Base-by-base conservation (phyloP, 2,888 invertebrate species). In the Congeria kusceri region DNA sequence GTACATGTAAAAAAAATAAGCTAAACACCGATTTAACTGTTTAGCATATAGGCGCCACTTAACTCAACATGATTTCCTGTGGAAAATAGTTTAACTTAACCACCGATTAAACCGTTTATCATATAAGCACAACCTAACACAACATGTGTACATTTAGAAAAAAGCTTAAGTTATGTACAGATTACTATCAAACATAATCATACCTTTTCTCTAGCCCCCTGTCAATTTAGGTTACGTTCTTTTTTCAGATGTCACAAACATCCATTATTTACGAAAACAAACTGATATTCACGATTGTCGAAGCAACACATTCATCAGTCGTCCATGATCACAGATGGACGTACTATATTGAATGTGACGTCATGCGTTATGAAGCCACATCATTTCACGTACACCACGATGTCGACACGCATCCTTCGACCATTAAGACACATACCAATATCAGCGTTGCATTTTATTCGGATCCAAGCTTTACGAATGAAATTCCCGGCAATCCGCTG, bases 301-400 rank as follows among this genome's bases (percentile, higher is more conserved):
- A 68, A 20, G 44, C 58, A 0, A 23, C 29, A 20, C 58, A 58
- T 25, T 47, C 68, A 20, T 47, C 59, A 15, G n/a, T 68, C 7
- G 59, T 68, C 28, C 59, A 49, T 20, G 46, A 28, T 11, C 68
- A 68, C 25, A 68, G 44, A 23, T 68, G 68, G 68, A 59, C 58
- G 27, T 68, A 44, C 20, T n/a, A 27, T 28, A 47, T 61, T 3
- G 68, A 68, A n/a, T 68, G 68, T 68, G 68, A 68, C 29, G 46
- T 59, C 44, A 47, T 28, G 23, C 58, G n/a, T 28, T 27, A 47
- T 13, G 68, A 47, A 27, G 44, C 58, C 9, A 29, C 58, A 7
- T 58, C 47, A 20, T 59, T 59, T 7, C 68, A 68, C 47, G 44
- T 68, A 13, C 59, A 68, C 29, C 68, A 68, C 29, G 49, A 44